Conservation (phyloP, 1,140 invertebrate species). For the Panagrolaimus sp. region DNA sequence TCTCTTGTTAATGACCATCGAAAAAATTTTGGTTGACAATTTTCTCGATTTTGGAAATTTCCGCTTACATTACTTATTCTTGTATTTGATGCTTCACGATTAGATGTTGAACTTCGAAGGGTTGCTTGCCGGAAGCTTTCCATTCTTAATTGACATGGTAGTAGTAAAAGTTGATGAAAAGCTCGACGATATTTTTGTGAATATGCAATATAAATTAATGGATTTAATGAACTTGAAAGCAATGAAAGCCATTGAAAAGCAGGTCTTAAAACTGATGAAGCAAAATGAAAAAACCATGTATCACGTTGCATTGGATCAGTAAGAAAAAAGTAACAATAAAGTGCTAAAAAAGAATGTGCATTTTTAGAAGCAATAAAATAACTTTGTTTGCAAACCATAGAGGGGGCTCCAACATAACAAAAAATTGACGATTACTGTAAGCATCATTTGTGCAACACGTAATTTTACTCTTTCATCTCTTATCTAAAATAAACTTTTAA, state of each 20-base stretch:
- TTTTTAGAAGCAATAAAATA: too few species aligned
- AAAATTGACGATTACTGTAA: conserved; percentile 77
- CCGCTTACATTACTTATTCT: too few species aligned
- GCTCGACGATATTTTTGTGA: conserved; percentile 90
- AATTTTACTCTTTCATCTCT: conserved; percentile 75
- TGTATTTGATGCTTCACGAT: background rate
- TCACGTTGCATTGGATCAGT: conserved; percentile 27
- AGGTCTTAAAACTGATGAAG: conserved; percentile 62
- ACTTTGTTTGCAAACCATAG: conserved; percentile 63
- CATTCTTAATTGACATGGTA: conserved; percentile 46
- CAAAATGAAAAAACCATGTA: conserved; percentile 43
- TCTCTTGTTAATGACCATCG: too few species aligned
- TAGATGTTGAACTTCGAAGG: background rate
- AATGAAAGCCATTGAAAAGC: conserved; percentile 91
- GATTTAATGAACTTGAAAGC: conserved; percentile 93
- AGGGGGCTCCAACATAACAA: conserved; percentile 88
- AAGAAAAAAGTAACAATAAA: conserved; percentile 45
- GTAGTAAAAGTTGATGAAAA: conserved; percentile 75
- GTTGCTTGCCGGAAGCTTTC: conserved; percentile 32
- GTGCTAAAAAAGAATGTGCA: conserved; percentile 22
- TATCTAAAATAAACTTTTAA: conserved; percentile 63
- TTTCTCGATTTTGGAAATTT: background rate
- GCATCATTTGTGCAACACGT: conserved; percentile 91
- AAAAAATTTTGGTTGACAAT: background rate
- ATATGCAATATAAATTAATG: conserved; percentile 92